Evolutionary conservation across 2,113 vertebrate genomes (phyloP).

Genomic region (Bufo bufo): DNA sequence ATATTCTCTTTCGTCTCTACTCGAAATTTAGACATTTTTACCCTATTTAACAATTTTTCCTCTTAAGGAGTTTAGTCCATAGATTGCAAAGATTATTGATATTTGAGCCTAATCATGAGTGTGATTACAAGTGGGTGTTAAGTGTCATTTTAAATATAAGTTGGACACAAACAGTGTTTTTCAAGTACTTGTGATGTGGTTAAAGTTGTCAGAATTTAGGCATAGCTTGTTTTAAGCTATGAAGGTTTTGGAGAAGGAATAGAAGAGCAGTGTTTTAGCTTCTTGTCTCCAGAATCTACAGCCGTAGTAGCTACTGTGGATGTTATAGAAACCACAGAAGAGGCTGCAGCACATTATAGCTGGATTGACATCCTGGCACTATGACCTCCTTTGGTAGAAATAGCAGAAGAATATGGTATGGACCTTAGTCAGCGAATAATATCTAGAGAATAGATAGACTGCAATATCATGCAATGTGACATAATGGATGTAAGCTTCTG

Average conservation of each 20-base stretch:
- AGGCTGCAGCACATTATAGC: background rate
- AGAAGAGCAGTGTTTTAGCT: conserved; percentile 49
- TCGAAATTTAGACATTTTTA: background rate
- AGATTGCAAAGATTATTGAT: conserved; percentile 59
- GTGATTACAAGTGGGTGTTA: conserved; percentile 69
- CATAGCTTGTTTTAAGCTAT: conserved; percentile 62
- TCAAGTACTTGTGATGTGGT: conserved; percentile 63
- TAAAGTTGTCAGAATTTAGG: conserved; percentile 60
- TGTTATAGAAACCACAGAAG: conserved; percentile 43
- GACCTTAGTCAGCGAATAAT: background rate
- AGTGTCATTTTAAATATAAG: conserved; percentile 63
- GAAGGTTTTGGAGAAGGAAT: conserved; percentile 61
- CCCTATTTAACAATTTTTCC: background rate
- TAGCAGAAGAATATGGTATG: background rate
- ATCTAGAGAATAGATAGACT: background rate
- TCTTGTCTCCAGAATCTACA: conserved; percentile 14
- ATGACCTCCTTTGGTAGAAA: background rate
- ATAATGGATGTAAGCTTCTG: background rate
- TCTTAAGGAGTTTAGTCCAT: background rate
- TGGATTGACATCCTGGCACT: conserved; percentile 30
- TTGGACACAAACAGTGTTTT: conserved; percentile 51
- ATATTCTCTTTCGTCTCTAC: background rate
- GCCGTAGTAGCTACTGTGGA: conserved; percentile 40
- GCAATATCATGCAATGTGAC: background rate
- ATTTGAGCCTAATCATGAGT: conserved; percentile 67